phyloP scores from a whole-genome alignment of 2,888 invertebrate genomes.

The Idaea dimidiata region DNA sequence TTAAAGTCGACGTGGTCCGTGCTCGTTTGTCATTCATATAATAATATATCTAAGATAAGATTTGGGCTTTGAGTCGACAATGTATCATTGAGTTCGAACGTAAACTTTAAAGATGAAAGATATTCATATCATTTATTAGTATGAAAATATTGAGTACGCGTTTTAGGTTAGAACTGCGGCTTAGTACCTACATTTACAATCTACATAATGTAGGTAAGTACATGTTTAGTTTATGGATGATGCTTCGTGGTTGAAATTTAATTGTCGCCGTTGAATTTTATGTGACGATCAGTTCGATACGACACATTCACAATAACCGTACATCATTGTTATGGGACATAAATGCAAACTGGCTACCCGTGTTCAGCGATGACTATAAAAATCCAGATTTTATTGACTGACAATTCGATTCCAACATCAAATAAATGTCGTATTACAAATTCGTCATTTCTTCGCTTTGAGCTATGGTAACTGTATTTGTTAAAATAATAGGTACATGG shows the following conservation, averaged over 20 bases:
- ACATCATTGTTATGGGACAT: slow-evolving; percentile 62
- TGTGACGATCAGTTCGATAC: slow-evolving; percentile 42
- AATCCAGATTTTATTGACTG: slow-evolving; percentile 24
- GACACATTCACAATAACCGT: slow-evolving; percentile 46
- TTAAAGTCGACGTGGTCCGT: slow-evolving; percentile 39
- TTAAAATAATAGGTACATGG: too few species aligned
- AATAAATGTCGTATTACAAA: background rate
- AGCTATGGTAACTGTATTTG: background rate
- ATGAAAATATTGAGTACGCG: background rate
- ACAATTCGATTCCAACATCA: slow-evolving; percentile 8
- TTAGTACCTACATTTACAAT: slow-evolving; percentile 3
- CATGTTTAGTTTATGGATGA: slow-evolving; percentile 15
- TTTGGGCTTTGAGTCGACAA: slow-evolving; percentile 62
- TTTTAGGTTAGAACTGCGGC: too few species aligned
- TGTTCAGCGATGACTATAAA: slow-evolving; percentile 38
- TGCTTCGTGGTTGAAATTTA: slow-evolving; percentile 20
- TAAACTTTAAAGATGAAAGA: background rate
- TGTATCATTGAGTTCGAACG: slow-evolving; percentile 27
- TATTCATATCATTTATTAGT: background rate
- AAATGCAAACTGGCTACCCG: slow-evolving; percentile 51
- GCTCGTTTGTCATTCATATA: slow-evolving; percentile 67
- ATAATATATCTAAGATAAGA: slow-evolving; percentile 54
- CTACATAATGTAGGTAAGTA: background rate
- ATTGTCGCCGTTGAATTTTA: slow-evolving; percentile 36
- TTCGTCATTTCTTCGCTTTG: slow-evolving; percentile 2